Percentiles rank a stretch among this genome's conserved stretches.
phyloP scores from a whole-genome alignment of 1,140 invertebrate species.

The Drosophila persimilis region DNA sequence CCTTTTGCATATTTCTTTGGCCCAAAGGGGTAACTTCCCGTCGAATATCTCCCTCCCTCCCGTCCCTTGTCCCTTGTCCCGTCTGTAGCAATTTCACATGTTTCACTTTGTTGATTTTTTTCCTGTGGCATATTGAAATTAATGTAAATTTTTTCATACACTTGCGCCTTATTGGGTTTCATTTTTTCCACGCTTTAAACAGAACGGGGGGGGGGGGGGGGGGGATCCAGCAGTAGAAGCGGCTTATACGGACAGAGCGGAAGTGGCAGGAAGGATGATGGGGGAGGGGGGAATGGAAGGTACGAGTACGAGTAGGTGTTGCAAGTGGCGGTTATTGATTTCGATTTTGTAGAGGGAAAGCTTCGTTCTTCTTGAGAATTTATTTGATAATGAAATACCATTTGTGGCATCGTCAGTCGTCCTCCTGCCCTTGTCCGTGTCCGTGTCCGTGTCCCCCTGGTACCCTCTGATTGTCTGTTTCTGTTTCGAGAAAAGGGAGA shows the following conservation, averaged over 20 bases:
- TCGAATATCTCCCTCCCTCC: too few species aligned
- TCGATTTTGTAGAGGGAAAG: slow-evolving; percentile 12
- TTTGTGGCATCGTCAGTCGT: slow-evolving; percentile 9
- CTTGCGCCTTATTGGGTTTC: slow-evolving; percentile 38
- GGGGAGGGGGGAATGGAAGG: too few species aligned
- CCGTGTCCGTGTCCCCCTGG: too few species aligned
- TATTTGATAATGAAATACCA: slow-evolving; percentile 54
- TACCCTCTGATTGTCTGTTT: neutral
- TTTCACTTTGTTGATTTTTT: slow-evolving; percentile 10
- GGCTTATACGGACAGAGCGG: too few species aligned
- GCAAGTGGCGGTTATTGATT: slow-evolving; percentile 49
- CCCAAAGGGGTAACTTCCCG: too few species aligned
- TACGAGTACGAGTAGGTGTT: neutral
- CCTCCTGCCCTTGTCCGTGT: neutral
- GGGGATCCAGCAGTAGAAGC: too few species aligned
- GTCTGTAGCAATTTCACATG: too few species aligned
- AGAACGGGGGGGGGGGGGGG: too few species aligned
- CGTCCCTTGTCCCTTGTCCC: too few species aligned
- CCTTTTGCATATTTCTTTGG: too few species aligned
- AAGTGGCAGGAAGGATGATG: too few species aligned
- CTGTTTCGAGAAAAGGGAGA: neutral
- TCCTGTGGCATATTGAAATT: slow-evolving; percentile 54
- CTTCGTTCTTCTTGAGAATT: slow-evolving; percentile 15
- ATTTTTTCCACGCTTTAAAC: neutral
- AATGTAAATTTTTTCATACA: slow-evolving; percentile 57